Evolutionary conservation across 2,113 vertebrate genomes (phyloP).

Genomic region (Aphyosemion australe): DNA sequence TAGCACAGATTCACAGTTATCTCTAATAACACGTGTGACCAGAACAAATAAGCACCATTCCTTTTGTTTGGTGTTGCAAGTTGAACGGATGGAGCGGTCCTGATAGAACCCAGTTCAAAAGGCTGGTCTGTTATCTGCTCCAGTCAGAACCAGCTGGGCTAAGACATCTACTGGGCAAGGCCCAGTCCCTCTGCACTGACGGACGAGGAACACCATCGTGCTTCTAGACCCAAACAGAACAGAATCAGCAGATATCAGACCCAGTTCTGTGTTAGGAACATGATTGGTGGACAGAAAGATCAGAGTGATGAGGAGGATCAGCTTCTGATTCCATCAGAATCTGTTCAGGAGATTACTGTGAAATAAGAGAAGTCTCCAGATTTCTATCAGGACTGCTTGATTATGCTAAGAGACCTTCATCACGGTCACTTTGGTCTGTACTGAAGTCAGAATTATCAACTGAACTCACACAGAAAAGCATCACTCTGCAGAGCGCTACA

Average conservation of each 20-base stretch:
- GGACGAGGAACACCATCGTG: too few species aligned
- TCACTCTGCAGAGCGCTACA: too few species aligned
- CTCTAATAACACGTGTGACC: conserved; percentile 13
- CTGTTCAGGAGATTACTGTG: too few species aligned
- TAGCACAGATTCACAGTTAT: too few species aligned
- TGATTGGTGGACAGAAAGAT: not conserved
- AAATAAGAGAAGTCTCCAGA: too few species aligned
- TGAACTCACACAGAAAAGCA: too few species aligned
- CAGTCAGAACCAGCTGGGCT: conserved; percentile 23
- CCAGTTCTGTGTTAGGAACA: conserved; percentile 4
- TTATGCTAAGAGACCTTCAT: too few species aligned
- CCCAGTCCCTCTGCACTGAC: conserved; percentile 8
- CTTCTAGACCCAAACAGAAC: too few species aligned
- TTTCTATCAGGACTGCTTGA: too few species aligned
- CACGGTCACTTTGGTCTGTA: too few species aligned
- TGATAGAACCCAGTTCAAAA: conserved; percentile 38
- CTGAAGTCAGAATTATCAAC: too few species aligned
- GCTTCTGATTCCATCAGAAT: not conserved
- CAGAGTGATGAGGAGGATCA: not conserved
- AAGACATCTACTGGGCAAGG: conserved; percentile 10
- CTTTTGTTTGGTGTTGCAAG: conserved; percentile 31
- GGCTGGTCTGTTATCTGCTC: conserved; percentile 12
- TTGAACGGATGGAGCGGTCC: conserved; percentile 19
- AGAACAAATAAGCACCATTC: conserved; percentile 9
- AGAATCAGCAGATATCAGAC: not conserved